Evolutionary conservation across 1,140 invertebrate genomes (phyloP).

Genomic region (Lucilia sericata): DNA sequence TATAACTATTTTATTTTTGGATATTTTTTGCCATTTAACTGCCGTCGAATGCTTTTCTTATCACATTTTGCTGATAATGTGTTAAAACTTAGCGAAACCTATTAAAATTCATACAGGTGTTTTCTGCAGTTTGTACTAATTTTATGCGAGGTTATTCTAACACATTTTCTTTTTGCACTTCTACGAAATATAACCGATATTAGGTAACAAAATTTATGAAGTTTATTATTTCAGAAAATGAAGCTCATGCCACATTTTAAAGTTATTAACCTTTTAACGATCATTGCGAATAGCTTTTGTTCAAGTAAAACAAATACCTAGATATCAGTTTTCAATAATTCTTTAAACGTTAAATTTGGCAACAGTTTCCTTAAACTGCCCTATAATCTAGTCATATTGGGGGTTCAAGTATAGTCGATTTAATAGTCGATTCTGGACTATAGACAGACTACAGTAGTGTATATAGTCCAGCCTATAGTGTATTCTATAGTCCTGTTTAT

Average conservation of each 20-base stretch:
- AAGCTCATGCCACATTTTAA: neutral
- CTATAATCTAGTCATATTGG: too few relatives aligned
- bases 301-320: too few relatives aligned
- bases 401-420: too few relatives aligned
- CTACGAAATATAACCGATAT: neutral
- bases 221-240: neutral
- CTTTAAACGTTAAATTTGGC: too few relatives aligned
- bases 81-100: neutral
- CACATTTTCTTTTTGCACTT: neutral
- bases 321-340: too few relatives aligned
- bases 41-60: neutral
- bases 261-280: neutral
- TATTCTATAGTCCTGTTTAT: too few relatives aligned
- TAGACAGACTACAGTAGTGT: too few relatives aligned
- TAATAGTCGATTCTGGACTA: too few relatives aligned
- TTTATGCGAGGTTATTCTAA: neutral
- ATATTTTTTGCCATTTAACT: too few relatives aligned
- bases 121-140: neutral
- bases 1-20: too few relatives aligned
- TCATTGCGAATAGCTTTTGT: neutral
- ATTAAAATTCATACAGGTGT: neutral
- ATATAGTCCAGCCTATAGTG: too few relatives aligned
- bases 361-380: too few relatives aligned
- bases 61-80: conserved; percentile 1
- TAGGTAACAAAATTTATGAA: neutral